Percentiles rank a stretch among this genome's conserved stretches.
Conservation (phyloP, 64 coral and sea anemone genomes). For the Montipora capricornis region DNA sequence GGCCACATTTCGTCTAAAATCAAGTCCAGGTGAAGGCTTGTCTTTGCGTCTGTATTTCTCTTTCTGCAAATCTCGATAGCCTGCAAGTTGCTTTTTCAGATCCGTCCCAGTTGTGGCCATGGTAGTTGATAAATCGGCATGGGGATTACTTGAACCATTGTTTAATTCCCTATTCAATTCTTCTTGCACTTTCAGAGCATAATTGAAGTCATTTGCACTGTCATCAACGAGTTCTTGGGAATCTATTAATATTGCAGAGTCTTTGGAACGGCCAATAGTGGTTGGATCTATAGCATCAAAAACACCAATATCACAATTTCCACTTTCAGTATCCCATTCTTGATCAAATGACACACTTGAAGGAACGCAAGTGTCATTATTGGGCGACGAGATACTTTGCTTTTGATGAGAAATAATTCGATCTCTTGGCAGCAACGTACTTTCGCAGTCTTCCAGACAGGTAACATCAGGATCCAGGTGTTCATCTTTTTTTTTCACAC, state of each 20-base stretch:
- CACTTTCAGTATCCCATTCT: background rate
- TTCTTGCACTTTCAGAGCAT: constrained; percentile 28
- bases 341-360: background rate
- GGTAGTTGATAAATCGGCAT: background rate
- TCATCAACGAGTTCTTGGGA: constrained; percentile 50
- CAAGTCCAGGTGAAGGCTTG: constrained; percentile 24
- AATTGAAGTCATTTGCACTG: background rate
- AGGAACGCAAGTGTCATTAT: background rate
- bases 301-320: background rate
- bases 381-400: too few species aligned
- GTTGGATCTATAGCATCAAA: background rate
- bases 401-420: background rate
- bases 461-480: background rate
- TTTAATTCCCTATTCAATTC: constrained; percentile 1
- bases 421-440: background rate
- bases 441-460: background rate
- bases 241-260: constrained; percentile 46
- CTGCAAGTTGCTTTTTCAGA: constrained; percentile 5
- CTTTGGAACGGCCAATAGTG: background rate
- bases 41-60: constrained; percentile 4
- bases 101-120: background rate
- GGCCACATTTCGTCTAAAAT: constrained; percentile 53
- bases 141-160: background rate
- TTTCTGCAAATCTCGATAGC: constrained; percentile 28
- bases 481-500: background rate